These are phyloP conservation scores for Bos indicus DNA, from an alignment of 2,113 vertebrate genomes.

Conservation along the genomic window DNA sequence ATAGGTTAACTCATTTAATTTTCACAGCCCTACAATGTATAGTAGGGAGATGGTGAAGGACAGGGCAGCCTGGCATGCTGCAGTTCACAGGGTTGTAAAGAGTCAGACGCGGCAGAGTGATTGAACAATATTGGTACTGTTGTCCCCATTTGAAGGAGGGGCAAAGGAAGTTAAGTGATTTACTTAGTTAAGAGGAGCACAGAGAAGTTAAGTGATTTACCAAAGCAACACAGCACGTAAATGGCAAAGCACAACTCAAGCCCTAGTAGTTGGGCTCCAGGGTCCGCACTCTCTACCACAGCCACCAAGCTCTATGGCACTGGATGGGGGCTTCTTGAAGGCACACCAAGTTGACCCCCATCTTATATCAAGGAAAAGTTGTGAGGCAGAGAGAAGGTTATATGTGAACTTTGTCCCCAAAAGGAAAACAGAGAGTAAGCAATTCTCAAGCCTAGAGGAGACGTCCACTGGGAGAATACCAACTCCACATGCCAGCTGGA, in stretches of 20 bases:
- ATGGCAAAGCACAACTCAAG: too few species aligned
- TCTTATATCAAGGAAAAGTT: not conserved
- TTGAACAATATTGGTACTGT: not conserved
- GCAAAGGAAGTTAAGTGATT: not conserved
- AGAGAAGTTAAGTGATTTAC: not conserved
- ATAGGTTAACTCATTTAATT: not conserved
- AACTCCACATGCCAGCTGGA: not conserved
- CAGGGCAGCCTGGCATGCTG: not conserved
- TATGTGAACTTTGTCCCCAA: not conserved
- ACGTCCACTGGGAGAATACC: not conserved
- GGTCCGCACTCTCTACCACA: not conserved
- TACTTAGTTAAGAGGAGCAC: not conserved
- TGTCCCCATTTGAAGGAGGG: not conserved
- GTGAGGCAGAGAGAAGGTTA: not conserved
- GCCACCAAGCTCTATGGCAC: too few species aligned
- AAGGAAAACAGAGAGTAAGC: not conserved
- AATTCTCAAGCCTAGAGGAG: not conserved
- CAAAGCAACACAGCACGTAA: not conserved
- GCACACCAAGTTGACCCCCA: not conserved
- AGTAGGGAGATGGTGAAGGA: not conserved
- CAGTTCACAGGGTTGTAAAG: not conserved
- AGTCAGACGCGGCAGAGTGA: not conserved
- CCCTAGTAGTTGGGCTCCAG: not conserved
- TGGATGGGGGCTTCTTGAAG: not conserved
- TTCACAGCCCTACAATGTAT: not conserved